These are phyloP conservation scores for Polietes domitor DNA, from an alignment of 2,888 invertebrate species.

Conservation along the genomic window DNA sequence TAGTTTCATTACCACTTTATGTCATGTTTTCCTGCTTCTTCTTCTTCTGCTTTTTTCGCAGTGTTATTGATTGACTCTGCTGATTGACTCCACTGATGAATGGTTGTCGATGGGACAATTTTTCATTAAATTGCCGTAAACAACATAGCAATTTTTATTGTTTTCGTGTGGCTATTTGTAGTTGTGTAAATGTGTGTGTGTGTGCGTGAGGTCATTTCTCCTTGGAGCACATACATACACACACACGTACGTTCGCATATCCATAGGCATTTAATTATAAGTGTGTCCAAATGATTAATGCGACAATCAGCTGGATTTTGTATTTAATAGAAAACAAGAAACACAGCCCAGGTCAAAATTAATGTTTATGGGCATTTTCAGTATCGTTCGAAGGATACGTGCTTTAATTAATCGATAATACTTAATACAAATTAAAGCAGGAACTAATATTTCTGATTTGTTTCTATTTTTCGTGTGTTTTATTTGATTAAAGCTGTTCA, in stretches of 20 bases:
- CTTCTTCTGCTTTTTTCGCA: not conserved
- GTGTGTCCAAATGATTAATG: constrained; percentile 15
- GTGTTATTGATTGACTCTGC: constrained; percentile 14
- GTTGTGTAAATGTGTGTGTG: not conserved
- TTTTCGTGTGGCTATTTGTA: constrained; percentile 11
- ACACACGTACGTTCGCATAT: not conserved
- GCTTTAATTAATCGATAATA: not conserved
- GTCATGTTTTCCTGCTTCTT: not conserved
- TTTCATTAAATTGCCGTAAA: constrained; percentile 38
- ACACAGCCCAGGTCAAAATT: not conserved
- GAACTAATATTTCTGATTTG: no score
- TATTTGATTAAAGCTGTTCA: no score
- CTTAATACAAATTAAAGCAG: no score
- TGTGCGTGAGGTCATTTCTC: not conserved
- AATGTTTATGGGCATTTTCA: not conserved
- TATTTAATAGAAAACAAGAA: not conserved
- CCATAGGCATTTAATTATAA: not conserved
- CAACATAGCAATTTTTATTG: constrained; percentile 37
- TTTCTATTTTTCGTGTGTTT: no score
- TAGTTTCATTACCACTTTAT: constrained; percentile 30
- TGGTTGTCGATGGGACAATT: constrained; percentile 9
- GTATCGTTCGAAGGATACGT: not conserved
- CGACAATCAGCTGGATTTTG: not conserved
- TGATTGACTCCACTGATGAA: constrained; percentile 25
- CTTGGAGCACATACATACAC: not conserved